These are phyloP conservation scores for Nothoprocta pentlandii DNA, from an alignment of 2,113 vertebrate species.

Conservation along the genomic window DNA sequence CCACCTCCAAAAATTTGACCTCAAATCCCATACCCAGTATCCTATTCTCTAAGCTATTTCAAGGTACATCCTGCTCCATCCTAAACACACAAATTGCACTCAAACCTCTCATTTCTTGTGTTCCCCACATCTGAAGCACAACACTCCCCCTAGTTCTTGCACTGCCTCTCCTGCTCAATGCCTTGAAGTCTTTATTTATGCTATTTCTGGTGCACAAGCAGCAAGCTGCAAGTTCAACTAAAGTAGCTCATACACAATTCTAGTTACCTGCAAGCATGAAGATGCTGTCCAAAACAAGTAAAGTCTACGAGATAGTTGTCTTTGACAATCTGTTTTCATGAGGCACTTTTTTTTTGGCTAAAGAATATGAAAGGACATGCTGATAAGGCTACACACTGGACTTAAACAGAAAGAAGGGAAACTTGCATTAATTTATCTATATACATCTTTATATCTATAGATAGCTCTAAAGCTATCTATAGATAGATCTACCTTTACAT, in stretches of 20 bases:
- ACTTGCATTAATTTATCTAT: not conserved
- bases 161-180: not conserved
- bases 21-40: not conserved
- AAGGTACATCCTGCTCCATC: not conserved
- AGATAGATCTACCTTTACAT: not conserved
- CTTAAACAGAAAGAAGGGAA: not conserved
- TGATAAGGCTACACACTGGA: rapidly evolving
- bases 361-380: not conserved
- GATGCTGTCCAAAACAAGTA: not conserved
- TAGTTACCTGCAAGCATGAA: not conserved
- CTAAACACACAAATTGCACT: rapidly evolving
- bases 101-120: not conserved
- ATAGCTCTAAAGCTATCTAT: too few relatives aligned
- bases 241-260: rapidly evolving
- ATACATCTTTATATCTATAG: not conserved
- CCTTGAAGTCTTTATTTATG: not conserved
- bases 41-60: not conserved
- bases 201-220: not conserved
- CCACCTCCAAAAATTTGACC: not conserved
- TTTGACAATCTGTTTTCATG: not conserved
- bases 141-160: not conserved
- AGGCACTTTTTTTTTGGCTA: not conserved
- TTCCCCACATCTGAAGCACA: not conserved
- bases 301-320: not conserved
- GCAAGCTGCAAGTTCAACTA: not conserved